phyloP scores from a whole-genome alignment of 2,888 invertebrate species.

The Artemia sinica region DNA sequence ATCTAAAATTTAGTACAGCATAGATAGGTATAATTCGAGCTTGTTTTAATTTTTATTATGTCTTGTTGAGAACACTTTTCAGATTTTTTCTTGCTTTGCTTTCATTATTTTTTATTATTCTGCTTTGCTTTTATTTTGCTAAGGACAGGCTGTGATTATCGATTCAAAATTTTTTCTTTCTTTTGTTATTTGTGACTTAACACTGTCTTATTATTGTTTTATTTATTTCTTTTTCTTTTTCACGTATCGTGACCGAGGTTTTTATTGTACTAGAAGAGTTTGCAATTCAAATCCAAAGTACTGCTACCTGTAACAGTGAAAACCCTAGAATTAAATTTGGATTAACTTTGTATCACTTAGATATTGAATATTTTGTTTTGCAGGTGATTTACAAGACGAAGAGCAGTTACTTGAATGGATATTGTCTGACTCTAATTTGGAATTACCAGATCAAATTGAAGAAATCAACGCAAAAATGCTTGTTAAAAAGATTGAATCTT shows the following conservation, averaged over 20 bases:
- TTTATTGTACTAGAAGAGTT: not conserved
- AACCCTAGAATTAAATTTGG: not conserved
- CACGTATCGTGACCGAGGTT: slow-evolving; percentile 14
- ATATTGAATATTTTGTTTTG: slow-evolving; percentile 14
- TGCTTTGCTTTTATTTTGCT: no score
- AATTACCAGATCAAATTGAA: slow-evolving; percentile 80
- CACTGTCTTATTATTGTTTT: not conserved
- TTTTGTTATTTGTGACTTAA: not conserved
- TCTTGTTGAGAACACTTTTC: no score
- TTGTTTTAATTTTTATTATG: no score
- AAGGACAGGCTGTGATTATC: no score
- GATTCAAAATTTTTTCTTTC: no score
- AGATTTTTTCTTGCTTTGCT: no score
- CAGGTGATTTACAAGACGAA: slow-evolving; percentile 71
- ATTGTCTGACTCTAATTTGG: slow-evolving; percentile 71
- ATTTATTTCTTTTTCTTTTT: not conserved
- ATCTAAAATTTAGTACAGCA: no score
- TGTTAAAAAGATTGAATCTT: slow-evolving; percentile 69
- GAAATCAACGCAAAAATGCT: slow-evolving; percentile 78
- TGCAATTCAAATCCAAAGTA: no score
- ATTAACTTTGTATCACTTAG: not conserved
- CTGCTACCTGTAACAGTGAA: no score
- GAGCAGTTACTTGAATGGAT: slow-evolving; percentile 80
- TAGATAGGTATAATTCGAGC: no score
- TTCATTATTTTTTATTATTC: no score